Base-by-base conservation (phyloP, 2,113 vertebrate genomes). In the Electrona antarctica region DNA sequence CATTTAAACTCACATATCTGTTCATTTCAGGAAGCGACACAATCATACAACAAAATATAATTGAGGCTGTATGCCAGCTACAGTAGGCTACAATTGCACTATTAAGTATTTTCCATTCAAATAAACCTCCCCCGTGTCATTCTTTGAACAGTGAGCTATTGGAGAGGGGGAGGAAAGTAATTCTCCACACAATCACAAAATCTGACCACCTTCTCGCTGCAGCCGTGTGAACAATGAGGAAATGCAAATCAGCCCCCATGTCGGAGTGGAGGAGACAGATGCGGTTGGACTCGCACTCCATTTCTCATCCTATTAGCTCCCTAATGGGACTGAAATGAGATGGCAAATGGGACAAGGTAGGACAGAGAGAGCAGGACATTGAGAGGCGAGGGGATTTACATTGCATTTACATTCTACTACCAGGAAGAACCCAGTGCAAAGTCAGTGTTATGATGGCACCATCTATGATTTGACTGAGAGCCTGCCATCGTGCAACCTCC, bases 221-320 rank as follows among this genome's bases (percentile, higher is more conserved):
- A 14, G 70, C 67, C 45, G n/a, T 68, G 69, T 68, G 69, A 58
- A 65, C 61, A 79, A 85, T 68, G 33, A 29, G 50, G 9, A 73
- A 71, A 87, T 74, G 74, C 73, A 84, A 81, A 88, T 81, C 7
- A 21, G 68, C 67, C 7, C 11, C 59, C 3, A 60, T 33, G 73
- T 14, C 45, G 61, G 61, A 57, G 58, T 6, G 60, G 74, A 63
- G 69, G 64, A 63, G 64, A 63, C 79, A 78, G 77, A 71, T 72
- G 79, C 14, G 69, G 45, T 78, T 63, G 7, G 12, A 68, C 79
- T 73, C 15, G 69, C 28, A 45, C 73, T 67, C 77, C 59, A 85
- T 90, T 87, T 89, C 78, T 87, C 84, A 86, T 91, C 82, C 78
- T 73, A 87, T 90, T 88, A 89, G 58, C 69, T 74, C 74, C 55